A percentile compares a stretch with the other conserved stretches of the same genome.
phyloP scores from a whole-genome alignment of 2,888 invertebrate species.

The Clanis bilineata region DNA sequence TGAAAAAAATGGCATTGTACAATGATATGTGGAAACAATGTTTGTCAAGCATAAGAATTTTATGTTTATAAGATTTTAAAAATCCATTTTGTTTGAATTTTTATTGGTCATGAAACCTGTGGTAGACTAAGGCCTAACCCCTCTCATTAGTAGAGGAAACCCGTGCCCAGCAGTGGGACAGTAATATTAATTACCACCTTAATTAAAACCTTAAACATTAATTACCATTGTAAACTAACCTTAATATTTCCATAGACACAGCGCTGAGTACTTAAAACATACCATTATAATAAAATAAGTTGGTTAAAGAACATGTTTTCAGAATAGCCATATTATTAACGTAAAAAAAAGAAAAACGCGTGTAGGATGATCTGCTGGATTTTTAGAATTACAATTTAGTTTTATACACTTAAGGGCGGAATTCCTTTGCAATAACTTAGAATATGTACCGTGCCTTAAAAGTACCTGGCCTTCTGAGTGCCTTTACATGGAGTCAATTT shows the following conservation, averaged over 20 bases:
- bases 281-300: conserved; percentile 26
- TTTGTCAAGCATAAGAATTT: no score
- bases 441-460: conserved; percentile 51
- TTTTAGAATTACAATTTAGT: conserved; percentile 32
- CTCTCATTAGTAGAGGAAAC: no score
- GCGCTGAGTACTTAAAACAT: conserved; percentile 9
- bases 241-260: conserved; percentile 2
- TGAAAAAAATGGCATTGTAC: no score
- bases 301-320: no score
- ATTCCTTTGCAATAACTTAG: conserved; percentile 46
- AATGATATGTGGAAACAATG: no score
- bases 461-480: conserved; percentile 53
- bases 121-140: no score
- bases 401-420: conserved; percentile 39
- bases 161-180: no score
- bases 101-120: no score
- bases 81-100: no score
- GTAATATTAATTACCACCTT: no score
- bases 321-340: conserved; percentile 67
- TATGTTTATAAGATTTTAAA: no score
- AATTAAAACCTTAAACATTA: no score
- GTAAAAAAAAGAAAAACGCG: conserved; percentile 32
- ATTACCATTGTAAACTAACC: background rate
- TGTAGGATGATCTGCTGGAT: conserved; percentile 44
- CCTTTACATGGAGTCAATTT: conserved; percentile 43